Evolutionary conservation across 2,113 vertebrate genomes (phyloP).

Genomic region (Geococcyx californianus): DNA sequence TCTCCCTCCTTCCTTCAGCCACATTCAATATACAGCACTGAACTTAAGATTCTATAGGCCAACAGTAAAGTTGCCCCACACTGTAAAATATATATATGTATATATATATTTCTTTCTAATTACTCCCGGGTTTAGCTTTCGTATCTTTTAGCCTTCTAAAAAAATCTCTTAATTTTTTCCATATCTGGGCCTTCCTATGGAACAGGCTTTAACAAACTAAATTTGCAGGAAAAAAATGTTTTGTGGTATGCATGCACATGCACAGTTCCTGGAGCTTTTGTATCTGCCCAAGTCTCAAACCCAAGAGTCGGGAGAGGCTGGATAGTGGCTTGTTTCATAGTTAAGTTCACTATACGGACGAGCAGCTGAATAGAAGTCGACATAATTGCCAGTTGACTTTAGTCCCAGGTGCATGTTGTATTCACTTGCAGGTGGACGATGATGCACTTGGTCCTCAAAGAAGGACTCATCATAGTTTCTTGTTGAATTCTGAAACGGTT

Average conservation of each 20-base stretch:
- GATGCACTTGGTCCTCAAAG: conserved; percentile 91
- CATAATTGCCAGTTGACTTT: conserved; percentile 99
- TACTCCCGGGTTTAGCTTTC: conserved; percentile 67
- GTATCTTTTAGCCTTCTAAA: conserved; percentile 69
- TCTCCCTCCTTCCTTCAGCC: conserved; percentile 61
- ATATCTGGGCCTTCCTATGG: conserved; percentile 79
- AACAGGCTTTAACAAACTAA: conserved; percentile 88
- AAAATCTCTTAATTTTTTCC: conserved; percentile 66
- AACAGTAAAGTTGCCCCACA: conserved; percentile 56
- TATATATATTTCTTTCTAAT: conserved; percentile 72
- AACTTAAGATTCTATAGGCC: conserved; percentile 64
- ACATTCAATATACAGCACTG: conserved; percentile 68
- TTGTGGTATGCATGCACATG: conserved; percentile 98
- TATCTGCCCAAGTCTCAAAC: conserved; percentile 81
- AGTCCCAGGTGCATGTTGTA: conserved; percentile 99
- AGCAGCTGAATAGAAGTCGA: conserved; percentile 99
- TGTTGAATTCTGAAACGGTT: conserved; percentile 93
- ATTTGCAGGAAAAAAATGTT: conserved; percentile 84
- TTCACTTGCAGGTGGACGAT: conserved; percentile 87
- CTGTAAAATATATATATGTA: conserved; percentile 26
- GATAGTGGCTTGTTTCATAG: conserved; percentile 99
- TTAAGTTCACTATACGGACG: conserved; percentile 99
- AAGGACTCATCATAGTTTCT: conserved; percentile 93
- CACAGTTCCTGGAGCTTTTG: conserved; percentile 81
- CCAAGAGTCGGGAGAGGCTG: conserved; percentile 98